These are phyloP conservation scores for Fringilla coelebs DNA, from an alignment of 2,797 vertebrate genomes.

Conservation along the genomic window DNA sequence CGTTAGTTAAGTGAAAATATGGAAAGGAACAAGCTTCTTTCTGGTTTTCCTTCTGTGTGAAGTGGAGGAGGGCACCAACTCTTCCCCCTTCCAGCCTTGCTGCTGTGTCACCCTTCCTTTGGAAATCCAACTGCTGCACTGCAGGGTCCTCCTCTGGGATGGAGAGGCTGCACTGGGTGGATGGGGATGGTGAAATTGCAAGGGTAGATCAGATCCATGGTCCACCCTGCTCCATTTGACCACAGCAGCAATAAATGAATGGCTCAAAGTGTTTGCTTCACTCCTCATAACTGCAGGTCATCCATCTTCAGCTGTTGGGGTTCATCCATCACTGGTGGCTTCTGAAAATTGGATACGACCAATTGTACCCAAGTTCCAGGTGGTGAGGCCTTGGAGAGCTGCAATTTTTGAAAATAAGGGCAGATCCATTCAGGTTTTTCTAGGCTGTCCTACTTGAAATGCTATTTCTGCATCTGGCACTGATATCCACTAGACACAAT, in stretches of 20 bases:
- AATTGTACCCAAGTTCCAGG: not conserved
- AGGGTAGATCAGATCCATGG: not conserved
- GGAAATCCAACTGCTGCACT: not conserved
- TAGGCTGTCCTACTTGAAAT: not conserved
- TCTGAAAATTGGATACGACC: not conserved
- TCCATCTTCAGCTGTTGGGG: not conserved
- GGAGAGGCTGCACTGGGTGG: not conserved
- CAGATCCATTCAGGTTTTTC: not conserved
- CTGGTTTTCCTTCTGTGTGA: not conserved
- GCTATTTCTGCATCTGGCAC: not conserved
- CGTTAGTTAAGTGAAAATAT: not conserved
- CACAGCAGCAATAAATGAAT: not conserved
- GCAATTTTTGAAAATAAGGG: not conserved
- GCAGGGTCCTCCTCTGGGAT: not conserved
- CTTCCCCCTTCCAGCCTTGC: not conserved
- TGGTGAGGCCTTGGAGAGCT: not conserved
- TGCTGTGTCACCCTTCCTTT: not conserved
- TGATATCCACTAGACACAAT: accelerated
- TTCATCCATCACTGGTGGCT: not conserved
- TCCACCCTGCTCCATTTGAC: not conserved
- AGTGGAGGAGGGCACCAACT: not conserved
- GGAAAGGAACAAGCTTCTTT: not conserved
- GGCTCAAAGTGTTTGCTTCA: not conserved
- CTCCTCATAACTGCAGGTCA: not conserved
- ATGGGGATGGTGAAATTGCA: not conserved